Evolutionary conservation across 2,888 invertebrate species (phyloP), one percentile per base, ranked within the genome.

Genomic region (Drosophila diplacantha): DNA sequence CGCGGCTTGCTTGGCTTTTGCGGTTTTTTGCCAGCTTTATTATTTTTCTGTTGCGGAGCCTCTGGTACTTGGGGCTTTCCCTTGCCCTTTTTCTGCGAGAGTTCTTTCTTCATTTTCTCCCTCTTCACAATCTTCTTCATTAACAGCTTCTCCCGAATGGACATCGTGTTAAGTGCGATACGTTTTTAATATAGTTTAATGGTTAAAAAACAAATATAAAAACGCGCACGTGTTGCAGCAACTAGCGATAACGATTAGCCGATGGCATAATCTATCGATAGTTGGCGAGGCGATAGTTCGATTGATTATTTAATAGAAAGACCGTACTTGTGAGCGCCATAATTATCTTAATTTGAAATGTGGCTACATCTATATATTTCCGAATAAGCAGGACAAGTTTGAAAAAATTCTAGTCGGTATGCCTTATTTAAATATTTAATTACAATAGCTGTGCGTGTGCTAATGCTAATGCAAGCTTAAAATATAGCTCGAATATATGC

Each of bases 111-210:
- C 71, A 91, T 92, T 77, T 93, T 93, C 76, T 94, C 94, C 0
- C 93, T 90, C 81, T 94, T 94, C 71, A 92, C 94, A 32, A 95
- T 93, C 88, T 95, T 95, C 56, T 93, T 90, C 91, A 93, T 91
- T 24, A 94, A 88, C 50, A 94, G 90, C 88, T 93, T 93, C 69
- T 94, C 93, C 0, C 88, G 81, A 14, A 88, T 82, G 6, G 88
- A 87, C 88, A 88, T 88, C 47, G n/a, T 57, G 46, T 3, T 18
- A 52, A 5, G 8, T 54, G 20, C 16, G 1, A 38, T n/a, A 3
- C 16, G 31, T 12, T 32, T 47, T 38, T 52, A 55, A 49, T 54
- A 38, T 18, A 52, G 50, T 63, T 49, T 55, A 38, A 47, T 57
- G 34, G 24, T 43, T 47, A 62, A 55, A 55, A 72, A 59, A 55